Conservation (phyloP, 2,113 vertebrate genomes). For the Thermophis baileyi region DNA sequence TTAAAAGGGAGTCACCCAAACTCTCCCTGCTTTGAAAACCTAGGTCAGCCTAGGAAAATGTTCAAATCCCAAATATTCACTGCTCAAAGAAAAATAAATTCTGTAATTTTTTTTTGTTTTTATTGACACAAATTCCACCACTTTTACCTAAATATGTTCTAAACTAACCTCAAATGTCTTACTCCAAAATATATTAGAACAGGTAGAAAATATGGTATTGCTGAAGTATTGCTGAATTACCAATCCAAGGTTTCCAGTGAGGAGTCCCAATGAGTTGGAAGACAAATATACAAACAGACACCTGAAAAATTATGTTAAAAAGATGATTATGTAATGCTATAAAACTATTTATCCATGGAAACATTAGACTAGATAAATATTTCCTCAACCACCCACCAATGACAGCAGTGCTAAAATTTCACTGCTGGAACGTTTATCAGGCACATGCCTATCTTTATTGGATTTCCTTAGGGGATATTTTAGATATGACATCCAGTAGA, state of each 20-base stretch:
- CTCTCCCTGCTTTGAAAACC: not conserved
- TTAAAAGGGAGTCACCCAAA: not conserved
- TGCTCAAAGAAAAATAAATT: not conserved
- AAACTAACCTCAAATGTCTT: not conserved
- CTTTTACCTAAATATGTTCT: no score
- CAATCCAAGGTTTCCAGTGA: not conserved
- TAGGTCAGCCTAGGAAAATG: no score
- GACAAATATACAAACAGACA: not conserved
- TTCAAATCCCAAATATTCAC: not conserved
- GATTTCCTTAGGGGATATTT: fast-evolving
- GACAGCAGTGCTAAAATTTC: fast-evolving
- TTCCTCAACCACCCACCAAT: not conserved
- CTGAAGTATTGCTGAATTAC: not conserved
- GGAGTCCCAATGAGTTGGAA: not conserved
- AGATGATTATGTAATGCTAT: fast-evolving
- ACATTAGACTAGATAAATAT: fast-evolving
- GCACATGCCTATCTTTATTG: fast-evolving
- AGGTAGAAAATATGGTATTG: not conserved
- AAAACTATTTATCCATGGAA: fast-evolving
- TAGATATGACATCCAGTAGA: fast-evolving
- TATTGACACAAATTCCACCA: not conserved
- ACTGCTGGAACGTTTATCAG: fast-evolving
- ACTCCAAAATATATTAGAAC: not conserved
- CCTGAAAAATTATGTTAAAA: fast-evolving
- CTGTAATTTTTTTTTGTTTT: not conserved